Base-by-base conservation (phyloP, 2,888 invertebrate species). In the Drosophila recens region DNA sequence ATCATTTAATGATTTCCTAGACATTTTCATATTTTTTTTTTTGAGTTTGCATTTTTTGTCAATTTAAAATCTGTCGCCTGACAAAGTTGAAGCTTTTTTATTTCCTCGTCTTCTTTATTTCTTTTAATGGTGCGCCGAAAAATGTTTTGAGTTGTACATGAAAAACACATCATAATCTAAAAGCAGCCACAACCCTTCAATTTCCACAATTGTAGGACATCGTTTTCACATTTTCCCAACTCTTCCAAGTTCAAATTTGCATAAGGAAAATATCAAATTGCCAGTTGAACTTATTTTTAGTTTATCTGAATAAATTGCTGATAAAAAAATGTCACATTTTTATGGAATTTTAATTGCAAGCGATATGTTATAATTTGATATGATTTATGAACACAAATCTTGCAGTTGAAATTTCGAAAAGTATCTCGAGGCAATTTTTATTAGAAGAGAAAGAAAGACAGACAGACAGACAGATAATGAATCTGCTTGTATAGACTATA, bases 131-230 rank as follows among this genome's bases (percentile, higher is more conserved):
- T 5, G 15, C 10, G 11, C 23, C 49, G 17, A 8, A 27, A 62
- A 53, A 51, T 33, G 66, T 38, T 49, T 34, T 10, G 27, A 56
- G 51, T 42, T 48, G 34, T n/a, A 71, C 72, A 72, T 43, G 66
- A 62, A 71, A 72, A 65, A 42, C 27, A 23, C 72, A 66, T 70
- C 42, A 57, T 15, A 40, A 46, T 9, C 53, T 40, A 27, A 48
- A n/a, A 46, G 49, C 58, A 40, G 1, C 40, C 42, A 56, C 27
- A 49, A 59, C 52, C 40, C 52, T 51, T 46, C 34, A 33, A 38
- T 34, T 5, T 10, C 5, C 10, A 34, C 30, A 15, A 49, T 63
- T 45, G 34, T 49, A 27, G 11, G 40, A 40, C 52, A 23, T 57
- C 17, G 9, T 43, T 51, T 51, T 43, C 11, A 36, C 53, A 33